A percentile compares a stretch with the other conserved stretches of the same genome.
Conservation (phyloP, 2,797 vertebrate species). For the Chelonia mydas region DNA sequence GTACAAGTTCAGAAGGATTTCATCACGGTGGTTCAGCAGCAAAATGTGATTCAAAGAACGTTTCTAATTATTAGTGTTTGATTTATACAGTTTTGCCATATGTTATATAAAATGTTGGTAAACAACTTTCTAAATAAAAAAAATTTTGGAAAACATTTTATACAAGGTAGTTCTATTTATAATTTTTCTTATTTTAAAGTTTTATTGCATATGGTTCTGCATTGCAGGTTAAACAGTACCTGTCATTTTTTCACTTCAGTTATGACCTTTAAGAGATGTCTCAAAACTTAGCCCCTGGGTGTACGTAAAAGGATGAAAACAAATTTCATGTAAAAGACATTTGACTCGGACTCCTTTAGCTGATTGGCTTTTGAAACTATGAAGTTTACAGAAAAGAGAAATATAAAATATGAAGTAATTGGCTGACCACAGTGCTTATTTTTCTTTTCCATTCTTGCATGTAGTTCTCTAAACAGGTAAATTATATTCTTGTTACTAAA, state of each 20-base stretch:
- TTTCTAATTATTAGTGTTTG: not conserved
- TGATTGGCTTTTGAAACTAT: not conserved
- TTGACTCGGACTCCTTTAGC: not conserved
- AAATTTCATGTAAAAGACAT: not conserved
- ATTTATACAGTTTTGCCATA: not conserved
- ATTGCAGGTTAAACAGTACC: not conserved
- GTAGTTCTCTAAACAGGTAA: not conserved
- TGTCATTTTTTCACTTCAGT: not conserved
- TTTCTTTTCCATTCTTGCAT: constrained; percentile 10
- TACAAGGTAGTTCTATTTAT: not conserved
- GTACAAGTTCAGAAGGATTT: not conserved
- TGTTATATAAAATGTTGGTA: not conserved
- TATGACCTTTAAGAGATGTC: not conserved
- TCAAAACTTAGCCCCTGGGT: not conserved
- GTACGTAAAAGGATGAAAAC: not conserved
- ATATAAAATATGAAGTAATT: not conserved
- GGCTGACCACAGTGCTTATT: constrained; percentile 4
- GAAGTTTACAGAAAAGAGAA: not conserved
- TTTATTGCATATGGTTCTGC: not conserved
- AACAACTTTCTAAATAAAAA: not conserved
- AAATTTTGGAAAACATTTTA: not conserved
- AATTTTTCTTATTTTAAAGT: not conserved
- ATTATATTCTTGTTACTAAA: constrained; percentile 21
- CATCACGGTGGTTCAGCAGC: not conserved
- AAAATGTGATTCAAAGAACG: not conserved